Evolutionary conservation across 2,113 vertebrate species (phyloP).

Genomic region (Podilymbus podiceps): DNA sequence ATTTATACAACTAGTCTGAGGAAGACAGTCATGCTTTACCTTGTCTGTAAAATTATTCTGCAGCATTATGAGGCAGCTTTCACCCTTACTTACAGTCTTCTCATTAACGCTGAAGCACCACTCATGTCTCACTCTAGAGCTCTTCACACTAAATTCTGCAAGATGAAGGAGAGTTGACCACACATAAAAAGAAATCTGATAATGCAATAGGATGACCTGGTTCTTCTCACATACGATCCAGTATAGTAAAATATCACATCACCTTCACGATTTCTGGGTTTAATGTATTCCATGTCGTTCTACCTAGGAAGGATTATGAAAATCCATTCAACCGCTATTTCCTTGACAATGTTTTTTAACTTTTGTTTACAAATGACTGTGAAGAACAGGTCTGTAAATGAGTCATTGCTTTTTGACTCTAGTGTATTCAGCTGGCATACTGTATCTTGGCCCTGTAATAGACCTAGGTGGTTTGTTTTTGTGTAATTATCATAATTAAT

Average conservation of each 20-base stretch:
- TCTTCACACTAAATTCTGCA: constrained; percentile 25
- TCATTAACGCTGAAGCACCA: constrained; percentile 20
- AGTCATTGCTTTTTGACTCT: constrained; percentile 28
- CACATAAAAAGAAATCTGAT: constrained; percentile 22
- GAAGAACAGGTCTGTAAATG: constrained; percentile 7
- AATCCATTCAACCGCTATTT: constrained; percentile 43
- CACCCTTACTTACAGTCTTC: constrained; percentile 8
- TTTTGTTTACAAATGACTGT: constrained; percentile 28
- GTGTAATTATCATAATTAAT: constrained; percentile 15
- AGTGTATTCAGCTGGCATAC: neutral
- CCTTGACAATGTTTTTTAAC: constrained; percentile 18
- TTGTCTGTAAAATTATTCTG: constrained; percentile 36
- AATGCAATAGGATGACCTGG: constrained; percentile 4
- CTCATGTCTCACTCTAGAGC: neutral
- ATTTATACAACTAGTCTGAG: neutral
- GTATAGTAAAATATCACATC: constrained; percentile 25
- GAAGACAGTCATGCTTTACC: neutral
- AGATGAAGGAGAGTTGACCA: neutral
- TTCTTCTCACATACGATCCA: constrained; percentile 42
- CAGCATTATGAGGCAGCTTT: constrained; percentile 16
- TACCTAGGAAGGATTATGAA: constrained; percentile 35
- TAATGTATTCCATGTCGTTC: constrained; percentile 34
- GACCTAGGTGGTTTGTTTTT: constrained; percentile 2
- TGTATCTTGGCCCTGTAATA: neutral
- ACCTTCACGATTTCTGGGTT: constrained; percentile 7